These are phyloP conservation scores for Percopsis omiscomaycus DNA, from an alignment of 2,797 vertebrate species.

Conservation along the genomic window DNA sequence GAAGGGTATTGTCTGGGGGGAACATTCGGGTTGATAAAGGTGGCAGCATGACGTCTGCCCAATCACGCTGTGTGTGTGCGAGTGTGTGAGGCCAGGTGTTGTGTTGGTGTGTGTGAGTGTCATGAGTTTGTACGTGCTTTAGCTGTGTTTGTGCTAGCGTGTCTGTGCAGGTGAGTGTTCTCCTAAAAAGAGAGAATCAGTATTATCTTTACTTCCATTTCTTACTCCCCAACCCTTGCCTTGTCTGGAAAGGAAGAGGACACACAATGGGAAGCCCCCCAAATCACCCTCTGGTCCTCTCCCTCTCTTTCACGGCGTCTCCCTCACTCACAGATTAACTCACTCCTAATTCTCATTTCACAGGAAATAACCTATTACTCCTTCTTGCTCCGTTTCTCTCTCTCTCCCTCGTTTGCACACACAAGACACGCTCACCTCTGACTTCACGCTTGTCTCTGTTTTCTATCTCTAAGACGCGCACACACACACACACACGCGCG, in stretches of 20 bases:
- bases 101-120: constrained; percentile 22
- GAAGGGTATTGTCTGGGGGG: constrained; percentile 73
- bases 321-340: constrained; percentile 73
- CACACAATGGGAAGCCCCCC: constrained; percentile 64
- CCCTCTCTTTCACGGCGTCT: constrained; percentile 61
- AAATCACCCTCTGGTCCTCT: constrained; percentile 36
- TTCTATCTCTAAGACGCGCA: constrained; percentile 37
- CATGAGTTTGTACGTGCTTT: constrained; percentile 41
- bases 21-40: constrained; percentile 70
- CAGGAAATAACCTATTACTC: constrained; percentile 81
- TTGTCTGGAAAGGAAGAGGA: constrained; percentile 68
- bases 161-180: constrained; percentile 45
- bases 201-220: constrained; percentile 65
- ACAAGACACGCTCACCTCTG: constrained; percentile 59
- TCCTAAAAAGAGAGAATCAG: constrained; percentile 24
- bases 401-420: constrained; percentile 58
- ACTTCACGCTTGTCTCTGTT: constrained; percentile 50
- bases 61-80: constrained; percentile 44
- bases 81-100: constrained; percentile 40
- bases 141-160: constrained; percentile 40
- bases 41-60: constrained; percentile 65
- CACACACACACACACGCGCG: neutral
- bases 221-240: constrained; percentile 66
- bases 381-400: constrained; percentile 58
- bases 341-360: constrained; percentile 83